Conservation (phyloP, 2,888 invertebrate genomes). For the Orthosia gothica region DNA sequence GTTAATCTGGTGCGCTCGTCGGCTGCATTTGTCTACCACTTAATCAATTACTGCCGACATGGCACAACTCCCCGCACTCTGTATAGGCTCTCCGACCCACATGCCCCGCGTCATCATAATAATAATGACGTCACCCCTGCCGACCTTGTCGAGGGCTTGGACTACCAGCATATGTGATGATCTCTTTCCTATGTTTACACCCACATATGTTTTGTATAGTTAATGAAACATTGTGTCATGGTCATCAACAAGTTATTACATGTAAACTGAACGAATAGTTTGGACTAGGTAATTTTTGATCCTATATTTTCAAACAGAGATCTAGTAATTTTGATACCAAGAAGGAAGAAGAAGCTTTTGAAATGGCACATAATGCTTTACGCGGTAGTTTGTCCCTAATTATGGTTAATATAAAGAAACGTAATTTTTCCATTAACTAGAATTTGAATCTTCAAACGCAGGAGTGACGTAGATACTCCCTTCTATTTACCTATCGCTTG, state of each 20-base stretch:
- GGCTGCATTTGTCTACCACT: slow-evolving; percentile 75
- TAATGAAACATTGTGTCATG: slow-evolving; percentile 44
- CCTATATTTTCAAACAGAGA: not conserved
- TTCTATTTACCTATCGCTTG: slow-evolving; percentile 33
- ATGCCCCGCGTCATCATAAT: slow-evolving; percentile 84
- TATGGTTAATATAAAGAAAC: not conserved
- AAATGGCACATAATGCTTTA: not conserved
- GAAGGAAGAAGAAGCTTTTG: not conserved
- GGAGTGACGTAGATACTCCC: slow-evolving; percentile 66
- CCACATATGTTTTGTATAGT: slow-evolving; percentile 67
- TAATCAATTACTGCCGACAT: slow-evolving; percentile 82
- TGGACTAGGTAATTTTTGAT: not conserved
- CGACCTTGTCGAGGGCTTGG: slow-evolving; percentile 85
- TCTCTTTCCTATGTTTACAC: slow-evolving; percentile 81
- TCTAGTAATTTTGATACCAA: not conserved
- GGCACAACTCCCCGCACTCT: slow-evolving; percentile 76
- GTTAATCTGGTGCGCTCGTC: slow-evolving; percentile 51
- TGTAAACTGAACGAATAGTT: not conserved
- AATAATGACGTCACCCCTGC: slow-evolving; percentile 83
- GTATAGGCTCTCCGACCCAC: slow-evolving; percentile 75
- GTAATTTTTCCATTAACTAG: not conserved
- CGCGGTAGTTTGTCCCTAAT: not conserved
- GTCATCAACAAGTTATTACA: slow-evolving; percentile 32
- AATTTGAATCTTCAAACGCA: slow-evolving; percentile 2
- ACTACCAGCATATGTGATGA: slow-evolving; percentile 77